Conservation (phyloP, 2,797 vertebrate genomes). For the Catamblyrhynchus diadema region DNA sequence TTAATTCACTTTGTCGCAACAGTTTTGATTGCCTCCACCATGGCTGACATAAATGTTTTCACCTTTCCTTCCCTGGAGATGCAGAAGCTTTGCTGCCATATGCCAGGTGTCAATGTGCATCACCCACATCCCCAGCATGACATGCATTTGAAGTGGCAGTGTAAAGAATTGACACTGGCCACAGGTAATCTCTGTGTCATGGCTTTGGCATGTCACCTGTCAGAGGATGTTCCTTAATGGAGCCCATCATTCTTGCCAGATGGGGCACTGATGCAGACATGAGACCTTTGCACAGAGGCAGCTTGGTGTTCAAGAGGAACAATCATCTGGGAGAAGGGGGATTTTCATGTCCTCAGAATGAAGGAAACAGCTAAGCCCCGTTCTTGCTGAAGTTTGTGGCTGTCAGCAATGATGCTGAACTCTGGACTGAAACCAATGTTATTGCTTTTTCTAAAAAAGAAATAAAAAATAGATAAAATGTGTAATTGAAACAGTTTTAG, state of each 20-base stretch:
- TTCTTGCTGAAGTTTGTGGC: background rate
- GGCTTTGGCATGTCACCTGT: constrained; percentile 10
- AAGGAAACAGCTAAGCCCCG: background rate
- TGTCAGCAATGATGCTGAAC: background rate
- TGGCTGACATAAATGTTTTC: background rate
- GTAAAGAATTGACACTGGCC: background rate
- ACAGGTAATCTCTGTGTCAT: background rate
- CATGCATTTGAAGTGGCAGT: background rate
- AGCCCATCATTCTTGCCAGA: background rate
- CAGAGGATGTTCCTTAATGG: background rate
- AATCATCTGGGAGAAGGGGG: background rate
- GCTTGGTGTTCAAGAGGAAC: background rate
- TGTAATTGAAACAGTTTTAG: background rate
- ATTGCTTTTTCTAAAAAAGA: background rate
- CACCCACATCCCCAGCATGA: background rate
- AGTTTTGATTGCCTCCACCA: background rate
- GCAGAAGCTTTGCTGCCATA: constrained; percentile 12
- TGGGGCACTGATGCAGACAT: background rate
- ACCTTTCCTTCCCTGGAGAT: background rate
- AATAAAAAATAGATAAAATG: background rate
- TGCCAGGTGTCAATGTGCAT: background rate
- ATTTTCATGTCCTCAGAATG: background rate
- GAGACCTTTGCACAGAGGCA: background rate
- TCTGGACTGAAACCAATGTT: background rate
- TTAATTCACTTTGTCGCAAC: background rate